A percentile compares a stretch with the other conserved stretches of the same genome.
Evolutionary conservation across 2,888 invertebrate genomes (phyloP).

Genomic region (Macrophya alboannulata): DNA sequence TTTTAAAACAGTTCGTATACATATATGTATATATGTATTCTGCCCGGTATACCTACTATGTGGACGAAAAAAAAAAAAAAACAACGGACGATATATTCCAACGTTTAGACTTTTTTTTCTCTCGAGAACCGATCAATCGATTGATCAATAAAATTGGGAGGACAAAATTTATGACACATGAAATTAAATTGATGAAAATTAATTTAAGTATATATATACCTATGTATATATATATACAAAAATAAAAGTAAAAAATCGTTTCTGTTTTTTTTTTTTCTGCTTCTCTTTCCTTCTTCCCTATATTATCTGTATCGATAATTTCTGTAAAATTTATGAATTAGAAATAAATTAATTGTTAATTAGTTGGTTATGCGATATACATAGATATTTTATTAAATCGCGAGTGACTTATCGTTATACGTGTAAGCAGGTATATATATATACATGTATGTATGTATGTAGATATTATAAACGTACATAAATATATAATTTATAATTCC

Average conservation of each 20-base stretch:
- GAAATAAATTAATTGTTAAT: background rate
- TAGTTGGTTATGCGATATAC: too few species aligned
- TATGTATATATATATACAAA: background rate
- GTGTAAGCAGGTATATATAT: background rate
- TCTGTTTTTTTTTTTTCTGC: background rate
- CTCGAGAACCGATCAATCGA: too few species aligned
- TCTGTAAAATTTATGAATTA: background rate
- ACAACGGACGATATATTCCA: background rate
- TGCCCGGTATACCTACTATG: too few species aligned
- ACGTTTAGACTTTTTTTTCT: too few species aligned
- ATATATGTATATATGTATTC: background rate
- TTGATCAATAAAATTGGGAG: too few species aligned
- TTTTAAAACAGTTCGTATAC: constrained; percentile 15
- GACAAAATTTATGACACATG: too few species aligned
- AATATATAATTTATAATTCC: background rate
- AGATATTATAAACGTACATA: background rate
- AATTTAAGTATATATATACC: background rate
- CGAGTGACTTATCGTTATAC: background rate
- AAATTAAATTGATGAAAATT: too few species aligned
- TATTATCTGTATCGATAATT: background rate
- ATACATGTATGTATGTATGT: too few species aligned
- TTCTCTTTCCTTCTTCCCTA: background rate
- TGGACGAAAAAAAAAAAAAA: too few species aligned
- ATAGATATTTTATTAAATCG: background rate
- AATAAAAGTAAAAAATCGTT: background rate